Evolutionary conservation across 2,888 invertebrate genomes (phyloP), one percentile per base, ranked within the genome.

Genomic region (Siphlonurus alternatus): DNA sequence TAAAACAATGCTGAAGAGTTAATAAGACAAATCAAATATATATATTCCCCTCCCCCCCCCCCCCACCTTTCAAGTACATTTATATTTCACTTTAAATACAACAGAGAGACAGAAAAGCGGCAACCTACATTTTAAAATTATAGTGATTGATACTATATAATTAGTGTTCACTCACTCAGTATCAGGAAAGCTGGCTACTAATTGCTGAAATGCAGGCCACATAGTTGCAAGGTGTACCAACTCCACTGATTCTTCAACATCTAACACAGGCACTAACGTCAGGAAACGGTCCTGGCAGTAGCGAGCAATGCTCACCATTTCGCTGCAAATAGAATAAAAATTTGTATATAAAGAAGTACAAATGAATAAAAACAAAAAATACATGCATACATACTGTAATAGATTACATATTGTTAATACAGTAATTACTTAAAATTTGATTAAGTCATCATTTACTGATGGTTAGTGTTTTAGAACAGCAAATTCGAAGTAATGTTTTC

Each of bases 291-390:
- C 79, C 66, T 76, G 73, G 73, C 81, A 81, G 69, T 79, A 80
- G 63, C 79, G 76, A 69, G 81, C 81, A 56, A 82, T 72, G 20
- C 80, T 79, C 25, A 81, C 75, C 72, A 82, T 75, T 71, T 81
- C 76, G 68, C 82, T 74, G 76, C 68, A 70, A 69, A 62, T 64
- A 61, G 67, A 38, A 65, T 65, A 62, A n/a, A 62, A 61, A 20
- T 61, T 53, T 63, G 53, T n/a, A n/a, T n/a, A n/a, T n/a, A n/a
- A n/a, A n/a, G n/a, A n/a, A n/a, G n/a, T n/a, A n/a, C n/a, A n/a
- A n/a, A n/a, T n/a, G n/a, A n/a, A n/a, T n/a, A n/a, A n/a, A n/a
- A n/a, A n/a, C n/a, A n/a, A n/a, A n/a, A n/a, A n/a, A n/a, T n/a
- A n/a, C n/a, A n/a, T n/a, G n/a, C n/a, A n/a, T n/a, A n/a, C n/a